A percentile compares a stretch with the other conserved stretches of the same genome.
Evolutionary conservation across 2,113 vertebrate species (phyloP).

Genomic region (Corydoras sp.): DNA sequence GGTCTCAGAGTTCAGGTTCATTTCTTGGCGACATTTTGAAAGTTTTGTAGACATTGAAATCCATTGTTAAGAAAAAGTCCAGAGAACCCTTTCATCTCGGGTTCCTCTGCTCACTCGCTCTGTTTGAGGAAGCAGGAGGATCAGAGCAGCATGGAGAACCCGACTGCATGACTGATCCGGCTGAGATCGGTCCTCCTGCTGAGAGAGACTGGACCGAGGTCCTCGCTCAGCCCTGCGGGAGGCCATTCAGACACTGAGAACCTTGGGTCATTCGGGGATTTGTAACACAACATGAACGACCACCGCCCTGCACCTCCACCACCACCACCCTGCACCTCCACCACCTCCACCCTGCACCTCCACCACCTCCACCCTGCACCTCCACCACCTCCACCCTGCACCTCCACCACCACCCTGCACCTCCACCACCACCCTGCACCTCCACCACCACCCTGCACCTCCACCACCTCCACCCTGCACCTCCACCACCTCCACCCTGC

Average conservation of each 20-base stretch:
- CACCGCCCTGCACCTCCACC: constrained; percentile 6
- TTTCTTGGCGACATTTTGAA: no score
- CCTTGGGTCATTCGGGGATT: constrained; percentile 24
- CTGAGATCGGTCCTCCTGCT: constrained; percentile 14
- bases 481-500: no score
- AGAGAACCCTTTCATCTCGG: neutral
- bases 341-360: neutral
- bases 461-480: neutral
- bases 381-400: neutral
- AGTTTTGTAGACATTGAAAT: no score
- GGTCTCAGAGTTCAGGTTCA: no score
- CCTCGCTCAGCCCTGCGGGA: constrained; percentile 17
- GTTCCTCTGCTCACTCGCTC: neutral
- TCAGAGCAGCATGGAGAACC: constrained; percentile 27
- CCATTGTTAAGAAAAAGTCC: neutral
- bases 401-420: no score
- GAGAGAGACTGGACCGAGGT: constrained; percentile 16
- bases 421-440: neutral
- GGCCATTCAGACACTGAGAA: constrained; percentile 25
- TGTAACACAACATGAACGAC: constrained; percentile 9
- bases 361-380: no score
- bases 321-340: neutral
- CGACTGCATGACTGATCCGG: constrained; percentile 23
- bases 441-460: no score
- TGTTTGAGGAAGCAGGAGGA: constrained; percentile 28